phyloP scores from a whole-genome alignment of 2,797 vertebrate genomes.

The Aeoliscus strigatus region DNA sequence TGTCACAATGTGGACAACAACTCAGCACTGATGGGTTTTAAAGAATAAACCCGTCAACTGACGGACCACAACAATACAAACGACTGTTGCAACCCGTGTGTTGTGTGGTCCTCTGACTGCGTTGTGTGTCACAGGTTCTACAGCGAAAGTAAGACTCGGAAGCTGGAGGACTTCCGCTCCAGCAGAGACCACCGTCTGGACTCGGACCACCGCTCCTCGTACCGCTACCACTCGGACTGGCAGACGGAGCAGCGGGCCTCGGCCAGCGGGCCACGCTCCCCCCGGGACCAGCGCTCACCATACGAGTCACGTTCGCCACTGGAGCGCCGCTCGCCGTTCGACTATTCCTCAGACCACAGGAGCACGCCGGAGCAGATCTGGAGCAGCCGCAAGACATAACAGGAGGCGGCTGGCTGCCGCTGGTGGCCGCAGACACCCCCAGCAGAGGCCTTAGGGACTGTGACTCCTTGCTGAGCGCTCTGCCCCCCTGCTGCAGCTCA shows the following conservation, averaged over 20 bases:
- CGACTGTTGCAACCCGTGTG: too few relatives aligned
- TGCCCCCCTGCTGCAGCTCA: conserved; percentile 65
- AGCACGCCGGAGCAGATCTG: conserved; percentile 96
- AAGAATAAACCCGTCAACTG: too few relatives aligned
- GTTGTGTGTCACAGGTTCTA: conserved; percentile 66
- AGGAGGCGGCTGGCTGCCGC: conserved; percentile 58
- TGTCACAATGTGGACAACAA: too few relatives aligned
- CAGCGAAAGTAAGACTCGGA: conserved; percentile 89
- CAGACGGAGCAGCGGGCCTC: conserved; percentile 88
- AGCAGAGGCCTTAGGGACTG: conserved; percentile 91
- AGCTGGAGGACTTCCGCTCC: conserved; percentile 87
- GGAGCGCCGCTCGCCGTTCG: conserved; percentile 89
- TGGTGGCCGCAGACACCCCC: conserved; percentile 89
- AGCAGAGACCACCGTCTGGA: conserved; percentile 88
- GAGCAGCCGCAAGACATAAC: conserved; percentile 97
- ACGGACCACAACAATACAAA: too few relatives aligned
- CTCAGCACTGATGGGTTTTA: too few relatives aligned
- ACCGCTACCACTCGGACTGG: conserved; percentile 95
- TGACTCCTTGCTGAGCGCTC: too few relatives aligned
- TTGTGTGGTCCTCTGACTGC: neutral
- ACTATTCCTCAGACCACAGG: conserved; percentile 93
- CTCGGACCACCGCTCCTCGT: conserved; percentile 78
- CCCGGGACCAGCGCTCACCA: conserved; percentile 88
- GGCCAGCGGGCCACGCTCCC: conserved; percentile 85
- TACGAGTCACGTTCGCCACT: conserved; percentile 88